These are phyloP conservation scores for Myodes glareolus DNA, from an alignment of 2,113 vertebrate genomes.

Conservation along the genomic window DNA sequence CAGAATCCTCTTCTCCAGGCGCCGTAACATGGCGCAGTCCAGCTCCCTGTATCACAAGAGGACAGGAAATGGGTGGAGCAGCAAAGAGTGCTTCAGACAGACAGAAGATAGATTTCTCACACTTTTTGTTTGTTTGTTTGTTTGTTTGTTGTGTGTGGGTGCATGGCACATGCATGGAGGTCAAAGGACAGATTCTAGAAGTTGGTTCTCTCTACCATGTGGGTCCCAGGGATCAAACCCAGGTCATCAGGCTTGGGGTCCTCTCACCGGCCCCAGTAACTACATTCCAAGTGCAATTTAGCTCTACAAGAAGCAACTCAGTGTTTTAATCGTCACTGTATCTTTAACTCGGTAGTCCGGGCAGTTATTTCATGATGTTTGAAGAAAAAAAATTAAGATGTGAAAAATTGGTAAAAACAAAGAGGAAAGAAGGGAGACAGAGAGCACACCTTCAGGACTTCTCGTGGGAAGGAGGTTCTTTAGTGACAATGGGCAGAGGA, in stretches of 20 bases:
- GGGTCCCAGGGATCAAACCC: background rate
- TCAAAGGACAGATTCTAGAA: background rate
- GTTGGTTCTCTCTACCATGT: background rate
- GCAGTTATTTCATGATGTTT: background rate
- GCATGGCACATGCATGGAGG: no score
- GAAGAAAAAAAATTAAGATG: background rate
- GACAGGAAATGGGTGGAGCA: background rate
- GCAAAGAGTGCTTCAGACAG: background rate
- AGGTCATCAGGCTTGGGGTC: no score
- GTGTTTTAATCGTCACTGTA: background rate
- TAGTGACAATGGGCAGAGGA: background rate
- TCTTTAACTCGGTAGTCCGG: background rate
- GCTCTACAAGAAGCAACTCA: background rate
- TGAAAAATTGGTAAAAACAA: background rate
- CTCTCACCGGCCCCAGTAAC: background rate
- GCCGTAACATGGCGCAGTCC: conserved; percentile 94
- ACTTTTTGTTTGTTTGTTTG: no score
- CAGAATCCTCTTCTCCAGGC: conserved; percentile 96
- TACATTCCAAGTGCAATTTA: background rate
- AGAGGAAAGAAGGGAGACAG: background rate
- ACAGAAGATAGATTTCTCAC: background rate
- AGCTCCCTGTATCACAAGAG: conserved; percentile 89
- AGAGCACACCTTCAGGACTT: background rate
- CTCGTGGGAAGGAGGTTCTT: background rate
- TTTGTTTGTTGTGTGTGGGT: background rate